Base-by-base conservation (phyloP, 2,888 invertebrate species). In the Atrina japonica region DNA sequence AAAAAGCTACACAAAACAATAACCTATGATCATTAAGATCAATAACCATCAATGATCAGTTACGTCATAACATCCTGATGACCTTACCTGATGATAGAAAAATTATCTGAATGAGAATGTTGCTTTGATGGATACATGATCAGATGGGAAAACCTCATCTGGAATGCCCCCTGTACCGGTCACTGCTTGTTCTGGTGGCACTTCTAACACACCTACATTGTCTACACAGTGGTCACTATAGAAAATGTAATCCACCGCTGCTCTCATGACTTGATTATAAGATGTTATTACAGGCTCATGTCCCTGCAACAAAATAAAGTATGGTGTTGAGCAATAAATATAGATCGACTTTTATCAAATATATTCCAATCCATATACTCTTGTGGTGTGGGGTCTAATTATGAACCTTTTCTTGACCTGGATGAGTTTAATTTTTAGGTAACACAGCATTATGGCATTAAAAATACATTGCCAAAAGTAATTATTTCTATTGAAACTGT, bases 121-220 rank as follows among this genome's bases (percentile, higher is more conserved):
- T 35, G 88, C 85, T 68, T 88, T 88, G 53, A 89, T 64, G 21
- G 89, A 89, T 45, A 90, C 74, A 70, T 90, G 90, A 73, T 90
- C 90, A n/a, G 89, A 89, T 45, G 90, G 89, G 76, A 86, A 88
- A 66, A 76, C 73, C 21, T 61, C 50, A 67, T 80, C 83, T 11
- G 90, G 90, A 58, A 87, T 83, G 9, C 86, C 85, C 3, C 83
- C 80, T 2, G 81, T 81, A 25, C 70, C 78, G 50, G 76, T 76
- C 23, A 87, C 70, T 25, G 67, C 75, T 16, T 75, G 69, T 47
- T 77, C 71, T 25, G 83, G 59, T 2, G 84, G 76, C 2, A 82
- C 77, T 69, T 81, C 76, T 29, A 85, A 74, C 9, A 88, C 86
- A 9, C 87, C 88, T 5, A 83, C 76, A 52, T 80, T 77, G 25